Conservation (phyloP, 2,113 vertebrate genomes). For the Spilogale gracilis region DNA sequence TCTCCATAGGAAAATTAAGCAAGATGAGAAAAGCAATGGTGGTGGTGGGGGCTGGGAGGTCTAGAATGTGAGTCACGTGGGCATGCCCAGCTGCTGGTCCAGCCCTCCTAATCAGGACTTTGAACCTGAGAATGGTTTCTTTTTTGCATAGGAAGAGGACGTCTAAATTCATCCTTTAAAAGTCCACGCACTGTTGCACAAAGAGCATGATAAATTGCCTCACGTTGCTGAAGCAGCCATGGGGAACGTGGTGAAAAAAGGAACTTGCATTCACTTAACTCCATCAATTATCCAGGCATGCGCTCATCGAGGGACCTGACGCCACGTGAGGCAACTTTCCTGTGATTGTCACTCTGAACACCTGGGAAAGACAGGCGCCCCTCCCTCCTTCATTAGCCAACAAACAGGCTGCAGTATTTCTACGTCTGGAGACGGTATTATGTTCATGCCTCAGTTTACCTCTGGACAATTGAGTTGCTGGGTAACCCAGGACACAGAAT, state of each 20-base stretch:
- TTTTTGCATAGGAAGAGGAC: conserved; percentile 64
- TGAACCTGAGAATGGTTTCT: conserved; percentile 38
- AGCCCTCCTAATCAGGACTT: conserved; percentile 1
- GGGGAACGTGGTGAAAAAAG: conserved; percentile 64
- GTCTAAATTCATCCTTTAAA: conserved; percentile 65
- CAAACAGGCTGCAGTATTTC: not conserved
- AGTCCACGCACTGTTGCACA: conserved; percentile 17
- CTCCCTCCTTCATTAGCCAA: conserved; percentile 20
- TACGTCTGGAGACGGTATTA: not conserved
- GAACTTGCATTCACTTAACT: conserved; percentile 32
- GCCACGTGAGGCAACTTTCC: not conserved
- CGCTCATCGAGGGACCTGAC: conserved; percentile 42
- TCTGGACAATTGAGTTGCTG: conserved; percentile 44
- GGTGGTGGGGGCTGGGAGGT: not conserved
- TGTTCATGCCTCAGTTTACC: not conserved
- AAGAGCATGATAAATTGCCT: conserved; percentile 74
- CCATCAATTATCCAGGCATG: conserved; percentile 60
- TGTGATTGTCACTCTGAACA: not conserved
- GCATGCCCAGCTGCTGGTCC: not conserved
- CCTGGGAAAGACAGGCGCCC: not conserved
- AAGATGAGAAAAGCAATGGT: conserved; percentile 9
- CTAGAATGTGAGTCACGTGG: not conserved
- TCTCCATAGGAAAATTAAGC: conserved; percentile 59
- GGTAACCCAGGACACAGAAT: not conserved
- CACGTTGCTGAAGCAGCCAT: conserved; percentile 47